Percentiles rank a stretch among this genome's conserved stretches.
Conservation (phyloP, 2,888 invertebrate genomes). For the Tholera decimalis region DNA sequence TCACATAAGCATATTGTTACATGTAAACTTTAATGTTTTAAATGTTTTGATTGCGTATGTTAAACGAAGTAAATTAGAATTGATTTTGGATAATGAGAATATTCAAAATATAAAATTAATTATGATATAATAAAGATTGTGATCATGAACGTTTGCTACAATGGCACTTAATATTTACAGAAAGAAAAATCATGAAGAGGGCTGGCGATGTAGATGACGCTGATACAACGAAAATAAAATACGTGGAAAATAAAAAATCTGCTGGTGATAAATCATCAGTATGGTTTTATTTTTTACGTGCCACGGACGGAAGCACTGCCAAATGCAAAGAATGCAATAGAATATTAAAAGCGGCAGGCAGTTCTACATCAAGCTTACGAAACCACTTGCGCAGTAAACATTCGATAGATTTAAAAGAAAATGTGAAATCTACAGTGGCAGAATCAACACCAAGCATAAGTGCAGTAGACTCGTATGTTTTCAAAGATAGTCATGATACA, state of each 20-base stretch:
- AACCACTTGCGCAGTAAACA: too few species aligned
- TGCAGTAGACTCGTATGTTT: constrained; percentile 1
- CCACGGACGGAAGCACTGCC: constrained; percentile 2
- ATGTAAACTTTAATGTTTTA: too few species aligned
- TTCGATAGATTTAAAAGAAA: neutral
- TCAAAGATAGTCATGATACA: neutral
- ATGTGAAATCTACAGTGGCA: constrained; percentile 1
- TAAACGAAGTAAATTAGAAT: neutral
- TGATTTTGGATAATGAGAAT: neutral
- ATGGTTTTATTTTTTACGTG: constrained; percentile 6
- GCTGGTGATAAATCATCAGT: constrained; percentile 7
- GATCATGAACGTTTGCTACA: neutral
- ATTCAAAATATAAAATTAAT: neutral
- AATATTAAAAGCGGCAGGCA: constrained; percentile 7
- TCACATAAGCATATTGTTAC: neutral
- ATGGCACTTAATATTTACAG: neutral
- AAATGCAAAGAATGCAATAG: constrained; percentile 2
- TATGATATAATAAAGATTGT: neutral
- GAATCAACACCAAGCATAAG: constrained; percentile 2
- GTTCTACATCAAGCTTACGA: constrained; percentile 4
- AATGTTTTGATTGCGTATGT: neutral
- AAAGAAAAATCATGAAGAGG: neutral
- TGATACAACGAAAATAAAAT: neutral
- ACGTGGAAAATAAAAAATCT: neutral
- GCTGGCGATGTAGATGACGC: neutral